Base-by-base conservation (phyloP, 2,113 vertebrate genomes). In the Thomomys bottae region DNA sequence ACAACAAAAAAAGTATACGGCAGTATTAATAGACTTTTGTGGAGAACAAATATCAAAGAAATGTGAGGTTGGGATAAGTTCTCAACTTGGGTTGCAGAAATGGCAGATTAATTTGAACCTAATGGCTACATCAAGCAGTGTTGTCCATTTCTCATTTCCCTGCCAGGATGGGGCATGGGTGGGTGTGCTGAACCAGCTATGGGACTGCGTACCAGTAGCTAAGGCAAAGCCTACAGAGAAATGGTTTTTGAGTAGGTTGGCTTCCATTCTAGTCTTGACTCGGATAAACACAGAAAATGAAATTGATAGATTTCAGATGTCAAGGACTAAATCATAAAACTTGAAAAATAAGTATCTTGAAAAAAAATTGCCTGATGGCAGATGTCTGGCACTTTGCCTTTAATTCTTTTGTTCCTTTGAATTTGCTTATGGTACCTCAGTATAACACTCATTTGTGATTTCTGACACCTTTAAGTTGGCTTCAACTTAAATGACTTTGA, bases 41-140 rank as follows among this genome's bases (percentile, higher is more conserved):
- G 61, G 68, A 90, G 77, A 91, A 85, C 42, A 89, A 95, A 85
- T 75, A 67, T 24, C 84, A 34, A 68, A 93, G 49, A 77, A 36
- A 12, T 57, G 24, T 80, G 38, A 94, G 66, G 84, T 90, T 68
- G 83, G 90, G 95, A 57, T 84, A 84, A 93, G 90, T 80, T 83
- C 64, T 92, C 90, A 77, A 0, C 84, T 70, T 84, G 70, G 89
- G n/a, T 86, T 40, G 14, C 87, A 94, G 84, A 90, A 71, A 34
- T 21, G 88, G 90, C 88, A 94, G 87, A 32, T 67, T 68, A 66
- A 78, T 78, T 83, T 70, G 3, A 1, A 42, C 82, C 30, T 61
- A 80, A 34, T 78, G 76, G 86, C 38, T 38, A 0, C 80, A 49
- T 61, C 72, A 7, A 66, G 81, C 76, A 30, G 72, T 2, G 26